These are phyloP conservation scores for Halichoerus grypus DNA, from an alignment of 2,113 vertebrate species.

Conservation along the genomic window DNA sequence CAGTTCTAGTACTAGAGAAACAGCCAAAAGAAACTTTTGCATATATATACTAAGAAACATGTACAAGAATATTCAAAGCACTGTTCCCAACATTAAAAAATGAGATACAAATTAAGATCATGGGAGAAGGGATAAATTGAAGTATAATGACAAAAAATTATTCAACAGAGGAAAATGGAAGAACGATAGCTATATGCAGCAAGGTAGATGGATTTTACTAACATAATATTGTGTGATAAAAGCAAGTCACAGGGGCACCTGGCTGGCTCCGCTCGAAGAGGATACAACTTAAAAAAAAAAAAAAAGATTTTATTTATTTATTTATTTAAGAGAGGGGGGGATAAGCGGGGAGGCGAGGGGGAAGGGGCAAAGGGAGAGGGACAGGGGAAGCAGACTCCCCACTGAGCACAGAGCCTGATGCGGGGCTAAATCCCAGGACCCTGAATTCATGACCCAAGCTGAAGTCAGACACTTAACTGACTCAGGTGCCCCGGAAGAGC, in stretches of 20 bases:
- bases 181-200: background rate
- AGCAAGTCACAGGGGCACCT: background rate
- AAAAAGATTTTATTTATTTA: background rate
- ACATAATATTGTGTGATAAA: background rate
- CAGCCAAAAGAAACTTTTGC: background rate
- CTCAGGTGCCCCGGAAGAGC: background rate
- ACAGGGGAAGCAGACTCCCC: background rate
- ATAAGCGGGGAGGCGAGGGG: too few species aligned
- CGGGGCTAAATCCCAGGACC: background rate
- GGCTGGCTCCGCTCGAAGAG: background rate
- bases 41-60: background rate
- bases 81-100: background rate
- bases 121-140: background rate
- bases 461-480: background rate
- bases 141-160: background rate
- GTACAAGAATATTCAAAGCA: background rate
- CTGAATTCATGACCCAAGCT: background rate
- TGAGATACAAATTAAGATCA: background rate
- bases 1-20: background rate
- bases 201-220: background rate
- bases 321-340: background rate
- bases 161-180: conserved; percentile 24
- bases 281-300: background rate
- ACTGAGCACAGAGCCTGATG: background rate
- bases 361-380: background rate